Evolutionary conservation across 2,888 invertebrate genomes (phyloP), one percentile per base, ranked within the genome.

Genomic region (Hylaea fasciaria): DNA sequence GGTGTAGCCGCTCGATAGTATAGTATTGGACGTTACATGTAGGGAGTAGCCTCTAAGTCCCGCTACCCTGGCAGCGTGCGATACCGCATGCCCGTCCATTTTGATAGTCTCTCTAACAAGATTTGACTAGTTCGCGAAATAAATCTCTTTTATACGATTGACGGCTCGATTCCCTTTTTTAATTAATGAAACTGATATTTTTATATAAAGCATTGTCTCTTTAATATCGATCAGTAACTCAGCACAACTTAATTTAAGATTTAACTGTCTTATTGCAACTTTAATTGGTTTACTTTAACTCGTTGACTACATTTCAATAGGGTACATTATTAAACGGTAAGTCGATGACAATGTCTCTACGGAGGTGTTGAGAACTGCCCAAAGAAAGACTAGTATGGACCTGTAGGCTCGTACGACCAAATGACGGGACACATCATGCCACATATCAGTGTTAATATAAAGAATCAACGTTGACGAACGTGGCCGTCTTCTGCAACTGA

Each of bases 351-450:
- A 64, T 56, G 63, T 70, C 39, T 56, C 51, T 32, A 41, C 35
- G 62, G 63, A 69, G 66, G 68, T 66, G 64, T 73, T 65, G 65
- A 66, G 71, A 70, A 77, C 72, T 73, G 74, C 73, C 74, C 73
- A 73, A 67, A 69, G 68, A 63, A 63, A 57, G 58, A 65, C 55
- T 72, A 69, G 77, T 76, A 74, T 80, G 71, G 76, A 78, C 73
- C 67, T 54, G 40, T 55, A 56, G 68, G 77, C 78, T 80, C 76
- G 73, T 78, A 78, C 77, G 90, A 91, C 91, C 89, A 90, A 91
- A 58, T 78, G 77, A 89, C 88, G 85, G 85, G 78, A 90, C 91
- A 91, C 91, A 91, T 91, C 91, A 91, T 83, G 72, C 84, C 84
- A 91, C 91, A 91, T 91, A 91, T 91, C 91, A 91, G 82, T 80